phyloP scores from a whole-genome alignment of 2,797 vertebrate genomes.

The Odontamblyopus rebecca region DNA sequence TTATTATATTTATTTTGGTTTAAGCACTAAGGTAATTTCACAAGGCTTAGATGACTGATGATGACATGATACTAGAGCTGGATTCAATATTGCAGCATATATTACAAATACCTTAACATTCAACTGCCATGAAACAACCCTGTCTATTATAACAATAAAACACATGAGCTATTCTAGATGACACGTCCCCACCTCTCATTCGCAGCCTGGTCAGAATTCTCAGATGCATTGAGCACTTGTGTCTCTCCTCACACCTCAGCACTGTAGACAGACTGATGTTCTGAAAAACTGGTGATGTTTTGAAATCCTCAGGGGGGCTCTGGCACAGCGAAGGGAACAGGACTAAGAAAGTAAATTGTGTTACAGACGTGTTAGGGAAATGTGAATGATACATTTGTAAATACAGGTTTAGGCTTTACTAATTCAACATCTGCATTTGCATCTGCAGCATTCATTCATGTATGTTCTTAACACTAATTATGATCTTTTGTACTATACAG shows the following conservation, averaged over 20 bases:
- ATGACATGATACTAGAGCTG: not conserved
- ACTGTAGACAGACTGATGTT: constrained; percentile 67
- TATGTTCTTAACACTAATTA: too few species aligned
- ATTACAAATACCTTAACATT: not conserved
- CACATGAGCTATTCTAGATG: not conserved
- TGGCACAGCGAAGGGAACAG: constrained; percentile 53
- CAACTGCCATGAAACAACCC: not conserved
- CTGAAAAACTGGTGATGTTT: constrained; percentile 42
- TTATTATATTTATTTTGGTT: too few species aligned
- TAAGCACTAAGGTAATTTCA: not conserved
- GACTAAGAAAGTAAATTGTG: constrained; percentile 23
- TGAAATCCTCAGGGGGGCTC: constrained; percentile 18
- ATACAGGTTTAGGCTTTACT: not conserved
- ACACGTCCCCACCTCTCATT: constrained; percentile 54
- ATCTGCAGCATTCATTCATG: not conserved
- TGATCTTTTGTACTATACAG: not conserved
- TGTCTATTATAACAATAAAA: not conserved
- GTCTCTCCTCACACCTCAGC: constrained; percentile 67
- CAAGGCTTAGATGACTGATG: too few species aligned
- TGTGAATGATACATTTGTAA: not conserved
- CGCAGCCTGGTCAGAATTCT: constrained; percentile 50
- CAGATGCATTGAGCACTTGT: constrained; percentile 67
- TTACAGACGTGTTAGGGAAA: not conserved
- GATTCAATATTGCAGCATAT: not conserved
- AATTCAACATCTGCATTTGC: not conserved